Conservation (phyloP, 2,797 vertebrate species). For the Ciconia nigra region DNA sequence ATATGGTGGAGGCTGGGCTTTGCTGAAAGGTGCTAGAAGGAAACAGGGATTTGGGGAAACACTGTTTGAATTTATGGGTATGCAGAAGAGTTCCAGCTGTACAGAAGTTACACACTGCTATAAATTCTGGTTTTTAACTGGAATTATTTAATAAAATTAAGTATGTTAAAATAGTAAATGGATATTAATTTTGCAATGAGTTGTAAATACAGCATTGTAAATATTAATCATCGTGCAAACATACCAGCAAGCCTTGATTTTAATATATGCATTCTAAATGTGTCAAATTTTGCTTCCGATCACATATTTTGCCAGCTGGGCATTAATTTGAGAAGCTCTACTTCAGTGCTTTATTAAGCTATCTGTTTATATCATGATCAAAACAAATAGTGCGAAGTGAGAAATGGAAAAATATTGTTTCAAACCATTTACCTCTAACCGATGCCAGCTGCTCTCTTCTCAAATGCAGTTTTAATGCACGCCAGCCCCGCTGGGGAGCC, state of each 20-base stretch:
- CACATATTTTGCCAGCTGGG: neutral
- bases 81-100: neutral
- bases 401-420: neutral
- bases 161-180: neutral
- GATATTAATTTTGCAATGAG: neutral
- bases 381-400: accelerated
- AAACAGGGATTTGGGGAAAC: neutral
- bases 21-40: neutral
- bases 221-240: neutral
- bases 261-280: neutral
- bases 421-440: neutral
- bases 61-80: too few relatives aligned
- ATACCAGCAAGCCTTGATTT: neutral
- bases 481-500: neutral
- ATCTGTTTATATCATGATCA: neutral
- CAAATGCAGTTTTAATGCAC: neutral
- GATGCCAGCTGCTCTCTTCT: neutral
- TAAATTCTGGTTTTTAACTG: neutral
- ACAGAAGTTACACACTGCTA: neutral
- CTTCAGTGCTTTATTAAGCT: neutral
- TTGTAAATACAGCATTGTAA: neutral
- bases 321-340: neutral
- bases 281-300: neutral
- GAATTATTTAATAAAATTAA: neutral
- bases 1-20: neutral